Percentiles rank a stretch among this genome's conserved stretches.
phyloP scores from a whole-genome alignment of 2,113 vertebrate species.

The Pachypanchax playfairii region DNA sequence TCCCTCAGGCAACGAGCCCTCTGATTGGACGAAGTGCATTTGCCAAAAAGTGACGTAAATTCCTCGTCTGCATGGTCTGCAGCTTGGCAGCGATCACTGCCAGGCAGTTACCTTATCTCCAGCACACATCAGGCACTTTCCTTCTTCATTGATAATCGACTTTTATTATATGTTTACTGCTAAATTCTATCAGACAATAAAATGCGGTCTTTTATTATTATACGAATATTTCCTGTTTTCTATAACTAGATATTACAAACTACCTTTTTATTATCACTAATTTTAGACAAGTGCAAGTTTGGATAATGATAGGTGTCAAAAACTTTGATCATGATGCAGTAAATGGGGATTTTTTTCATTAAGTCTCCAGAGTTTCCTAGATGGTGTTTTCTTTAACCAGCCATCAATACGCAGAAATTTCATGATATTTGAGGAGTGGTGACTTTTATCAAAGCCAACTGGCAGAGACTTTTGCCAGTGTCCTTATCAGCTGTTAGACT shows the following conservation, averaged over 20 bases:
- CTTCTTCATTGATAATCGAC: neutral
- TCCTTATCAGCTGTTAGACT: neutral
- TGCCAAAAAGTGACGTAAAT: constrained; percentile 1
- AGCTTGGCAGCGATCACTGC: neutral
- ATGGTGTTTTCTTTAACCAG: neutral
- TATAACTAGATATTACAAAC: too few relatives aligned
- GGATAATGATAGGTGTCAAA: too few relatives aligned
- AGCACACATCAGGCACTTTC: neutral
- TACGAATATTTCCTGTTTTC: too few relatives aligned
- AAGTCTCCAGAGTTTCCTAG: neutral
- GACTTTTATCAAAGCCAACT: neutral
- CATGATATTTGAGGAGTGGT: constrained; percentile 4
- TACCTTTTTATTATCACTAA: too few relatives aligned
- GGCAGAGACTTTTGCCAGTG: neutral
- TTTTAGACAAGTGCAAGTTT: too few relatives aligned
- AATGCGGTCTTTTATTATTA: too few relatives aligned
- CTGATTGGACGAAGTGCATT: constrained; percentile 28
- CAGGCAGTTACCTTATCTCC: neutral
- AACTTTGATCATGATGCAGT: too few relatives aligned
- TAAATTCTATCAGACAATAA: too few relatives aligned
- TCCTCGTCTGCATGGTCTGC: neutral
- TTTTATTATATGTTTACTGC: too few relatives aligned
- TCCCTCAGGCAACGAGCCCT: neutral
- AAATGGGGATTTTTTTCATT: too few relatives aligned
- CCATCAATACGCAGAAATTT: neutral